phyloP scores from a whole-genome alignment of 2,113 vertebrate genomes.

The Morone saxatilis region DNA sequence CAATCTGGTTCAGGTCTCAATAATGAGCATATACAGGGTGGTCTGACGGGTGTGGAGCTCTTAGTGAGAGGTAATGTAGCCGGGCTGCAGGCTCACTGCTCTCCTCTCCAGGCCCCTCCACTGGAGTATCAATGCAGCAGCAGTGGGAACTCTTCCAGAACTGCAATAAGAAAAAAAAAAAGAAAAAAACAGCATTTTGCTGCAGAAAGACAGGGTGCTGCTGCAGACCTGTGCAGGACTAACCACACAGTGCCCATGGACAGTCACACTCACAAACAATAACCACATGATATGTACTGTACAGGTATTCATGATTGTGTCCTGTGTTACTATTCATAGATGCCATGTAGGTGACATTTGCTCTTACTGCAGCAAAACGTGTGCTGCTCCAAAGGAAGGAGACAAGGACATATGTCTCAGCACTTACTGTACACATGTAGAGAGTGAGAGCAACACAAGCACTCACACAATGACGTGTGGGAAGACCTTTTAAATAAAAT shows the following conservation, averaged over 20 bases:
- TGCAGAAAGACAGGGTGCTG: conserved; percentile 67
- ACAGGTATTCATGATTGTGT: conserved; percentile 4
- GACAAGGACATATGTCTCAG: conserved; percentile 51
- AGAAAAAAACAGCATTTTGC: conserved; percentile 53
- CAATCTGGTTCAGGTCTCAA: neutral
- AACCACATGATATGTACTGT: too few species aligned
- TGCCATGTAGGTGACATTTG: conserved; percentile 51
- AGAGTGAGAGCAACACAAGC: neutral
- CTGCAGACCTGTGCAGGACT: conserved; percentile 58
- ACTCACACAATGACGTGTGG: neutral
- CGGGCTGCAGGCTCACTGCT: conserved; percentile 54
- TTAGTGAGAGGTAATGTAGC: conserved; percentile 32
- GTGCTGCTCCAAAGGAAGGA: conserved; percentile 44
- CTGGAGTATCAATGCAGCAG: conserved; percentile 76
- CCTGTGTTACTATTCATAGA: conserved; percentile 7
- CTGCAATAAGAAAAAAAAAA: conserved; percentile 65
- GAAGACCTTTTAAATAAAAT: neutral
- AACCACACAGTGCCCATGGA: too few species aligned
- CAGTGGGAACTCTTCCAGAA: conserved; percentile 79
- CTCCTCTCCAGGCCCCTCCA: conserved; percentile 70
- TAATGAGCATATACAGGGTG: conserved; percentile 2
- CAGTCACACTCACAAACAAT: too few species aligned
- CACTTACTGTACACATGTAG: neutral
- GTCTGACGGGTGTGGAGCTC: conserved; percentile 28
- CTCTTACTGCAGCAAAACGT: conserved; percentile 62